Conservation (phyloP, 2,113 vertebrate species). For the Symphodus melops region DNA sequence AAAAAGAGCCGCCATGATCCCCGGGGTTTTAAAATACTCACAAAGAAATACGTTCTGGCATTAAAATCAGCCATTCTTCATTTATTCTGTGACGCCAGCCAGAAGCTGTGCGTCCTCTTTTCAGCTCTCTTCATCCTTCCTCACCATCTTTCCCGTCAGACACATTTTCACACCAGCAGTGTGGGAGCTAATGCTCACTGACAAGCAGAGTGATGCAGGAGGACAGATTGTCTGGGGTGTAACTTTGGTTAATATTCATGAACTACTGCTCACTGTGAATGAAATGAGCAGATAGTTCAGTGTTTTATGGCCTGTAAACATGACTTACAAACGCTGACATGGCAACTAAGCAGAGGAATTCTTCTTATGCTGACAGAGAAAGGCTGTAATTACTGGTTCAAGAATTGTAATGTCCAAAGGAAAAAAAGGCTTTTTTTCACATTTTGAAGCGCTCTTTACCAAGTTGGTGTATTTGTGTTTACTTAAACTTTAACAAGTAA, state of each 20-base stretch:
- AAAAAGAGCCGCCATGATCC: neutral
- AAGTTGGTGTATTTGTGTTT: no score
- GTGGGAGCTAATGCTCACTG: conserved; percentile 61
- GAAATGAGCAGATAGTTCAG: neutral
- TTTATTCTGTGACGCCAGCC: conserved; percentile 27
- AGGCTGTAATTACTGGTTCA: conserved; percentile 7
- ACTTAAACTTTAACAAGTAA: no score
- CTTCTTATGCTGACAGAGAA: neutral
- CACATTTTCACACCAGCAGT: conserved; percentile 57
- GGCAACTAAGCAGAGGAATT: neutral
- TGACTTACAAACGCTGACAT: conserved; percentile 22
- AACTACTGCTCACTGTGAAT: conserved; percentile 25
- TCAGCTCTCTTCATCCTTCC: conserved; percentile 47
- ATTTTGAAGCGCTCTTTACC: neutral
- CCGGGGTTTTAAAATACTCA: conserved; percentile 23
- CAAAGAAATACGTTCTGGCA: conserved; percentile 22
- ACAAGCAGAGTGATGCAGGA: conserved; percentile 63
- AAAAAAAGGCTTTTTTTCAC: neutral
- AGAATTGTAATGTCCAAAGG: neutral
- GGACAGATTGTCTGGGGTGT: conserved; percentile 21
- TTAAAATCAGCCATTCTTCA: conserved; percentile 42
- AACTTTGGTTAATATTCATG: conserved; percentile 57
- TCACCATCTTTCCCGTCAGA: conserved; percentile 63
- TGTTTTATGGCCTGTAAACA: conserved; percentile 22
- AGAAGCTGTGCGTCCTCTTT: conserved; percentile 41